Evolutionary conservation across 2,113 vertebrate species (phyloP).

Genomic region (Egretta garzetta): DNA sequence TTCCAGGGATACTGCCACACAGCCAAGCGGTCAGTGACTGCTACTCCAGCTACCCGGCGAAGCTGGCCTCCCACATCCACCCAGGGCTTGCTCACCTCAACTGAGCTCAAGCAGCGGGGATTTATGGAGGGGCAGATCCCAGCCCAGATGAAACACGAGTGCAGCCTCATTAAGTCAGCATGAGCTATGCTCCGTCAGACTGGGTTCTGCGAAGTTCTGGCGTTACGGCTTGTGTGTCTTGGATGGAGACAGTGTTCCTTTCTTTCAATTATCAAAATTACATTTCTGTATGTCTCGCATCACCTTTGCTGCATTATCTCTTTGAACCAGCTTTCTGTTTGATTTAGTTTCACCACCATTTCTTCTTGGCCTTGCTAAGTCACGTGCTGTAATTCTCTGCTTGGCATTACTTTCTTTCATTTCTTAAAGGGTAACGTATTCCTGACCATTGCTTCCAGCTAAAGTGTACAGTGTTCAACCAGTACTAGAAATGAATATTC

Average conservation of each 20-base stretch:
- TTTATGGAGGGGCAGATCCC: not conserved
- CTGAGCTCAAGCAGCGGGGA: rapidly evolving
- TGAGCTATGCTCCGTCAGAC: not conserved
- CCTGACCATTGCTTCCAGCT: not conserved
- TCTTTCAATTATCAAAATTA: not conserved
- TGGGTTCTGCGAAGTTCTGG: not conserved
- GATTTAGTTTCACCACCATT: not conserved
- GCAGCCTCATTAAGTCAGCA: rapidly evolving
- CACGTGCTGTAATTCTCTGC: not conserved
- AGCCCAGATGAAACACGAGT: not conserved
- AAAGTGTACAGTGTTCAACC: not conserved
- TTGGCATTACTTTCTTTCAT: not conserved
- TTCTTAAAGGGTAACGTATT: not conserved
- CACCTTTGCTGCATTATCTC: not conserved
- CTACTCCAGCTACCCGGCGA: not conserved
- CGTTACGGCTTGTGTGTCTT: not conserved
- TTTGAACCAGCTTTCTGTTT: not conserved
- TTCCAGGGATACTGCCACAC: not conserved
- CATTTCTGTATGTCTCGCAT: not conserved
- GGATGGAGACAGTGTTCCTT: not conserved
- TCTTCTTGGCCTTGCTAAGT: not conserved
- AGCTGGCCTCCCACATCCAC: not conserved
- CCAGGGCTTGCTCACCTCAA: rapidly evolving
- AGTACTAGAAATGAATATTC: slow-evolving; percentile 52
- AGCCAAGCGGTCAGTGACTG: rapidly evolving